Percentiles rank a stretch among this genome's conserved stretches.
Conservation (phyloP, 2,797 vertebrate species). For the Gymnothorax javanicus region DNA sequence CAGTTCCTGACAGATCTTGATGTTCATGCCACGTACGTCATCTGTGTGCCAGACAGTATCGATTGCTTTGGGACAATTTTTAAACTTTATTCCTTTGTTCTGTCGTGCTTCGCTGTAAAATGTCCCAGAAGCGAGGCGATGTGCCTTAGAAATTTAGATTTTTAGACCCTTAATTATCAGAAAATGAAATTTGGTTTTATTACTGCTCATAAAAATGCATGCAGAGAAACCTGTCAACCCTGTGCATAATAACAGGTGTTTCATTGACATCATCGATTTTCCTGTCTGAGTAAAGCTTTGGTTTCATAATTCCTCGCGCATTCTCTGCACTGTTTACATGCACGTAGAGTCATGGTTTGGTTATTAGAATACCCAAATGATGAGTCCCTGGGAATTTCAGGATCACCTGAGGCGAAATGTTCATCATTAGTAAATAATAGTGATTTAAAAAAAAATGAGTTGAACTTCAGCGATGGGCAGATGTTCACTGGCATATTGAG, state of each 20-base stretch:
- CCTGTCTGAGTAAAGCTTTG: background rate
- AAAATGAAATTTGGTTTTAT: background rate
- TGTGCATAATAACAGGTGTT: background rate
- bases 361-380: background rate
- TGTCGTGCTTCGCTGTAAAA: background rate
- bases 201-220: background rate
- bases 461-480: background rate
- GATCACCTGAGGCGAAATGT: background rate
- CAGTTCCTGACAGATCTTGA: background rate
- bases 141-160: background rate
- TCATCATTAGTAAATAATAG: background rate
- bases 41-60: background rate
- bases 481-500: background rate
- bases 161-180: background rate
- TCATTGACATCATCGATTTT: background rate
- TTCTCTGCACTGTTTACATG: background rate
- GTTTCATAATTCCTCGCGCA: background rate
- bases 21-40: conserved; percentile 36
- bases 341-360: background rate
- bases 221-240: background rate
- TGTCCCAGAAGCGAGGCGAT: background rate
- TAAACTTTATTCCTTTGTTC: background rate
- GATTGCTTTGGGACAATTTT: background rate
- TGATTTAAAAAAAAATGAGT: background rate
- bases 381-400: background rate